Conservation (phyloP, 2,888 invertebrate species). For the Anarsia innoxiella region DNA sequence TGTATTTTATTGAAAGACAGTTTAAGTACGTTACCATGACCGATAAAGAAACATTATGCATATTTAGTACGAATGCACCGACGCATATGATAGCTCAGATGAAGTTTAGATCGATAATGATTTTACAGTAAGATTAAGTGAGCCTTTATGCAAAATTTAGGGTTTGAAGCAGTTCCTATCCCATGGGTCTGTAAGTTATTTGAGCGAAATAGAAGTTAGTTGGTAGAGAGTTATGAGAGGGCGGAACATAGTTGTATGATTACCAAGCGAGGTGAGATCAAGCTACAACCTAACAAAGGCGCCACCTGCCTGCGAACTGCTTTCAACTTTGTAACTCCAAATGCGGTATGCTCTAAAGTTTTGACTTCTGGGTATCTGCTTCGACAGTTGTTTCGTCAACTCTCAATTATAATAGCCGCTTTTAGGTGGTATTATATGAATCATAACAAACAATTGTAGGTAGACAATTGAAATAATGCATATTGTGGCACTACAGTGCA, state of each 20-base stretch:
- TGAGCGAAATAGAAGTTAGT: slow-evolving; percentile 31
- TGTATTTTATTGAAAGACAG: too few species aligned
- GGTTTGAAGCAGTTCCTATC: background rate
- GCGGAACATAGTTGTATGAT: slow-evolving; percentile 45
- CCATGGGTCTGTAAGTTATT: slow-evolving; percentile 26
- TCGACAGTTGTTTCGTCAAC: slow-evolving; percentile 30
- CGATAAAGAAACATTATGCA: too few species aligned
- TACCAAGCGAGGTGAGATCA: slow-evolving; percentile 39
- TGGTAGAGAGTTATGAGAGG: slow-evolving; percentile 26
- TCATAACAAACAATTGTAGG: too few species aligned
- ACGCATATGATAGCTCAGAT: too few species aligned
- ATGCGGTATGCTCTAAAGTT: slow-evolving; percentile 42
- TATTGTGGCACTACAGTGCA: too few species aligned
- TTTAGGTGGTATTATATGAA: too few species aligned
- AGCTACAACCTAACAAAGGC: slow-evolving; percentile 43
- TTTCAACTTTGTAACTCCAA: slow-evolving; percentile 44
- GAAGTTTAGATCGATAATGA: too few species aligned
- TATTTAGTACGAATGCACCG: too few species aligned
- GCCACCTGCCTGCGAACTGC: slow-evolving; percentile 42
- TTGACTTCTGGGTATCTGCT: slow-evolving; percentile 37
- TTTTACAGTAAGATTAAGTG: too few species aligned
- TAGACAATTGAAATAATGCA: too few species aligned
- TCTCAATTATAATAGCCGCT: slow-evolving; percentile 17
- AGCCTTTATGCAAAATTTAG: background rate
- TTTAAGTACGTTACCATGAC: too few species aligned